Percentiles rank a stretch among this genome's conserved stretches.
Evolutionary conservation across 1,140 invertebrate genomes (phyloP).

Genomic region (Anoplolepis gracilipes): DNA sequence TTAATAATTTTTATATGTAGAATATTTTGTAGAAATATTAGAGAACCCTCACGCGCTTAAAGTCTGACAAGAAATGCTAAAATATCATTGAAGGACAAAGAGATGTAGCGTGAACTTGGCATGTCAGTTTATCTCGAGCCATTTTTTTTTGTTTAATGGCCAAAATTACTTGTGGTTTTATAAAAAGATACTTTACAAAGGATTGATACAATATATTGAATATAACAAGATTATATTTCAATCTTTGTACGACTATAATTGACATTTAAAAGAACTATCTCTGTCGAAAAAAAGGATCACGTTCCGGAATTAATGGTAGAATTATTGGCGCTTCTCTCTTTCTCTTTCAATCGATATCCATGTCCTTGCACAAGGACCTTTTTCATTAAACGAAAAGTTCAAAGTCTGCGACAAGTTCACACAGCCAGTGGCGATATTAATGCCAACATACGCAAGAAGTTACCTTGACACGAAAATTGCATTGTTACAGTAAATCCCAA

Average conservation of each 20-base stretch:
- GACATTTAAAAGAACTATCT: conserved; percentile 1
- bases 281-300: background rate
- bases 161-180: background rate
- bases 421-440: conserved; percentile 4
- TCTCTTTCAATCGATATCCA: conserved; percentile 4
- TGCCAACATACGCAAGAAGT: conserved; percentile 1
- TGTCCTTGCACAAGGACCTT: conserved; percentile 1
- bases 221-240: background rate
- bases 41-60: too few relatives aligned
- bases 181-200: background rate
- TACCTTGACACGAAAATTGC: conserved; percentile 16
- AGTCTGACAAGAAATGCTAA: too few relatives aligned
- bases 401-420: conserved; percentile 1
- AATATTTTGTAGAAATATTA: too few relatives aligned
- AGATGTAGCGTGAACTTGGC: too few relatives aligned
- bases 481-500: conserved; percentile 22
- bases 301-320: background rate
- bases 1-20: too few relatives aligned
- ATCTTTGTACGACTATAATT: background rate
- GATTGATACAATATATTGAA: background rate
- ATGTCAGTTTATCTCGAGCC: too few relatives aligned
- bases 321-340: background rate
- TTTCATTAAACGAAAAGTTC: conserved; percentile 16
- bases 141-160: too few relatives aligned
- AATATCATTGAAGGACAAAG: too few relatives aligned